A percentile compares a stretch with the other conserved stretches of the same genome.
Conservation (phyloP, 2,797 vertebrate species). For the Pachyuromys duprasi region DNA sequence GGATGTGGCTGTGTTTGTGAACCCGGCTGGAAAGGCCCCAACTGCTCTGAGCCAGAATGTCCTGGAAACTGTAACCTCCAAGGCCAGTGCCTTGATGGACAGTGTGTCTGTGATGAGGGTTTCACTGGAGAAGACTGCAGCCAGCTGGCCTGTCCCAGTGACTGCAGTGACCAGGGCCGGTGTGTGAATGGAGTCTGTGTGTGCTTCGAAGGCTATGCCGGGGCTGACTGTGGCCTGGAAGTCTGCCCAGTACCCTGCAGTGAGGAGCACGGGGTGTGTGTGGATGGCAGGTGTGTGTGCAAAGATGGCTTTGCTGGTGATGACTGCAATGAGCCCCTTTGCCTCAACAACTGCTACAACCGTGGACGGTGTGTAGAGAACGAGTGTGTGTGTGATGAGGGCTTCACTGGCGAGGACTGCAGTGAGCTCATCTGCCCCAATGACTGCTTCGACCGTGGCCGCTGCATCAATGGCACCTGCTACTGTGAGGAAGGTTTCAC, state of each 20-base stretch:
- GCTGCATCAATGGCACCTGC: slow-evolving; percentile 96
- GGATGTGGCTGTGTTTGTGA: slow-evolving; percentile 89
- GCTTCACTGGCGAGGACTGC: slow-evolving; percentile 96
- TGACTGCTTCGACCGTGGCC: slow-evolving; percentile 96
- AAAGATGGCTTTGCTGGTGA: slow-evolving; percentile 92
- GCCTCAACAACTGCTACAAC: slow-evolving; percentile 94
- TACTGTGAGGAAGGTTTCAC: slow-evolving; percentile 94
- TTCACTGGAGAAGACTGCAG: slow-evolving; percentile 94
- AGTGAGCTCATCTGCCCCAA: slow-evolving; percentile 96
- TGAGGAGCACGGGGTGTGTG: slow-evolving; percentile 91
- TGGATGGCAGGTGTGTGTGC: slow-evolving; percentile 93
- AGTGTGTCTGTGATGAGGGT: slow-evolving; percentile 92
- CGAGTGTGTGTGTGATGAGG: slow-evolving; percentile 94
- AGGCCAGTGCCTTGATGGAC: slow-evolving; percentile 87
- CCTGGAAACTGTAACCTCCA: slow-evolving; percentile 82
- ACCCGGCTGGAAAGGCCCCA: slow-evolving; percentile 89
- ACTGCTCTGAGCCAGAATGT: slow-evolving; percentile 87
- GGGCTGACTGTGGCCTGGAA: slow-evolving; percentile 93
- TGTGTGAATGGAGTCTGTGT: slow-evolving; percentile 93
- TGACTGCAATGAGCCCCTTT: slow-evolving; percentile 93
- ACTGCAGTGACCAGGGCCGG: slow-evolving; percentile 98
- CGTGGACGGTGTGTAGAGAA: slow-evolving; percentile 94
- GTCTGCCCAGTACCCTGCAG: slow-evolving; percentile 93
- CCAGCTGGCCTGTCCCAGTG: slow-evolving; percentile 91
- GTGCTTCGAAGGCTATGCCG: slow-evolving; percentile 95